Evolutionary conservation across 2,888 invertebrate genomes (phyloP).

Genomic region (Drosophila siamana): DNA sequence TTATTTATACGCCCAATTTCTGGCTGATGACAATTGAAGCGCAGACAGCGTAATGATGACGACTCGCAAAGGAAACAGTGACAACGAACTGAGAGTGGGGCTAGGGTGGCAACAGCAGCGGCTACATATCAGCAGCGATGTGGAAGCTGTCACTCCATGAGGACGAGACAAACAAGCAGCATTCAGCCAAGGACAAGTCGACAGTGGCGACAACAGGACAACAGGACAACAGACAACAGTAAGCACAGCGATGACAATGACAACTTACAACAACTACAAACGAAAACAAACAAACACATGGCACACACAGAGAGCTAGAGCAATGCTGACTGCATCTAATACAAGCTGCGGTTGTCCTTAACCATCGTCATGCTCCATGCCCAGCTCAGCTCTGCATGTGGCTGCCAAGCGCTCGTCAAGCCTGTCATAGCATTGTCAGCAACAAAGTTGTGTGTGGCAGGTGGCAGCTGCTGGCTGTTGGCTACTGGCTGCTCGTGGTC

Average conservation of each 20-base stretch:
- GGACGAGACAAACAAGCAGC: constrained; percentile 69
- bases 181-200: constrained; percentile 43
- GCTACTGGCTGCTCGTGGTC: constrained; percentile 37
- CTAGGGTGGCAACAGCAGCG: constrained; percentile 16
- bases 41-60: constrained; percentile 72
- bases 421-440: constrained; percentile 74
- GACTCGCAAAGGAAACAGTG: constrained; percentile 60
- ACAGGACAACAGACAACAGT: constrained; percentile 37
- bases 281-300: constrained; percentile 44
- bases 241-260: constrained; percentile 55
- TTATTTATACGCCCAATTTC: constrained; percentile 46
- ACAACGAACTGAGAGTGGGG: constrained; percentile 33
- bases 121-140: constrained; percentile 37
- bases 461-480: constrained; percentile 47
- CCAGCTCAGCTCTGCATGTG: constrained; percentile 47
- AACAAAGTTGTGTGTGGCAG: constrained; percentile 43
- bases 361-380: constrained; percentile 19
- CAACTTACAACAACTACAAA: constrained; percentile 67
- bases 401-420: constrained; percentile 66
- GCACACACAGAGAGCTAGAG: neutral
- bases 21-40: constrained; percentile 59
- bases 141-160: constrained; percentile 67
- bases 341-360: constrained; percentile 60
- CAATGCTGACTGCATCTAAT: constrained; percentile 58
- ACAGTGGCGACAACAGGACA: constrained; percentile 46